Conservation (phyloP, 2,113 vertebrate genomes). For the Caranx melampygus region DNA sequence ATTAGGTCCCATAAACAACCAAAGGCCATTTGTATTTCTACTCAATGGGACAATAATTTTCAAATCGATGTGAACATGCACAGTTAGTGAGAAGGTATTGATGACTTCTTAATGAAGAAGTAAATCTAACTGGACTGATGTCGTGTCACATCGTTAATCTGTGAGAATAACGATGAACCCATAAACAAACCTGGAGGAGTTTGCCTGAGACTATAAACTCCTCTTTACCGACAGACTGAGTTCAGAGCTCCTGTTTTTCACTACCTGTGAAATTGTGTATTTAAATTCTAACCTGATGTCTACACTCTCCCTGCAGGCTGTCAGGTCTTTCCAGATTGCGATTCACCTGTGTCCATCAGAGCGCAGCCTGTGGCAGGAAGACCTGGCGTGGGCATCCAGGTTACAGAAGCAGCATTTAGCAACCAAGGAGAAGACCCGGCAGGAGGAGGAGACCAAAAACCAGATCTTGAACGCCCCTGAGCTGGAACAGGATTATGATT, state of each 20-base stretch:
- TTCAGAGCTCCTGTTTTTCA: neutral
- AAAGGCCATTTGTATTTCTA: slow-evolving; percentile 6
- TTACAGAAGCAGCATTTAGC: slow-evolving; percentile 84
- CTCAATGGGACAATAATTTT: slow-evolving; percentile 18
- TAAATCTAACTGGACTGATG: slow-evolving; percentile 30
- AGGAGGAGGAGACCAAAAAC: slow-evolving; percentile 75
- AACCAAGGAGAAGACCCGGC: slow-evolving; percentile 72
- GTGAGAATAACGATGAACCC: neutral
- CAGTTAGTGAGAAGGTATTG: slow-evolving; percentile 38
- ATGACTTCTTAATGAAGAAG: slow-evolving; percentile 30
- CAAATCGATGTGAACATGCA: slow-evolving; percentile 1
- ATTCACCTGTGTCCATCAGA: slow-evolving; percentile 91
- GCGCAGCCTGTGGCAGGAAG: slow-evolving; percentile 91
- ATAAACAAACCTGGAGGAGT: neutral
- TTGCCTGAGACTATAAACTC: neutral
- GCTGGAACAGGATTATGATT: slow-evolving; percentile 93
- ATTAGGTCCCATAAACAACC: neutral
- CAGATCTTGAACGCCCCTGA: slow-evolving; percentile 80
- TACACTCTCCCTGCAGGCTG: slow-evolving; percentile 83
- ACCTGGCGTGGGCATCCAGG: slow-evolving; percentile 90
- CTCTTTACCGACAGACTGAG: neutral
- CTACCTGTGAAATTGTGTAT: neutral
- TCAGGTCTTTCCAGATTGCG: slow-evolving; percentile 93
- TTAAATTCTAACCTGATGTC: slow-evolving; percentile 11
- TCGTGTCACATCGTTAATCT: neutral